A percentile compares a stretch with the other conserved stretches of the same genome.
Evolutionary conservation across 1,140 invertebrate genomes (phyloP).

Genomic region (Brachionus paranguensis): DNA sequence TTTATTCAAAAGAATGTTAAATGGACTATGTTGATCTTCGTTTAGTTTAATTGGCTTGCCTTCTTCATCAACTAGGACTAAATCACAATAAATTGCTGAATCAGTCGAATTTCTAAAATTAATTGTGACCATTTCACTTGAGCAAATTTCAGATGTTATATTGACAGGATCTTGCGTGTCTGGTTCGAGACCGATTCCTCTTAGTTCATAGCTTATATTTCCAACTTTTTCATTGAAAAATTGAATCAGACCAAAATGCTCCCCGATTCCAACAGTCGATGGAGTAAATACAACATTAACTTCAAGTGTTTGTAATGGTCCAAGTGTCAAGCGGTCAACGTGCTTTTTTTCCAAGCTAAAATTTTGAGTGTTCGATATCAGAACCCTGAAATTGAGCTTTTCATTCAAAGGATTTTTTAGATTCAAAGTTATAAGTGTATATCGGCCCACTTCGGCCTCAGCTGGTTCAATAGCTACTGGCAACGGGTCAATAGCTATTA

Average conservation of each 20-base stretch:
- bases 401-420: slow-evolving; percentile 53
- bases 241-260: slow-evolving; percentile 48
- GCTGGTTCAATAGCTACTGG: slow-evolving; percentile 48
- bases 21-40: slow-evolving; percentile 44
- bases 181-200: slow-evolving; percentile 32
- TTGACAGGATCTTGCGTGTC: slow-evolving; percentile 20
- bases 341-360: slow-evolving; percentile 50
- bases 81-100: slow-evolving; percentile 34
- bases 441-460: slow-evolving; percentile 54
- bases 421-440: slow-evolving; percentile 47
- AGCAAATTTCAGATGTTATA: slow-evolving; percentile 32
- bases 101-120: slow-evolving; percentile 26
- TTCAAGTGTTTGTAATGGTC: slow-evolving; percentile 44
- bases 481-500: slow-evolving; percentile 47
- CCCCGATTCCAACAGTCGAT: slow-evolving; percentile 48
- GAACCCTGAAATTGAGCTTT: slow-evolving; percentile 47
- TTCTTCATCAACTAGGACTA: slow-evolving; percentile 37
- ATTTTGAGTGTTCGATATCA: slow-evolving; percentile 52
- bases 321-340: slow-evolving; percentile 45
- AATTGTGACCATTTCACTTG: slow-evolving; percentile 18
- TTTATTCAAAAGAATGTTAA: slow-evolving; percentile 51
- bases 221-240: slow-evolving; percentile 51
- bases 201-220: background rate
- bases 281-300: slow-evolving; percentile 53
- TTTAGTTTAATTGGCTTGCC: slow-evolving; percentile 27